Conservation (phyloP, 2,888 invertebrate species). For the Strigamia crassipes region DNA sequence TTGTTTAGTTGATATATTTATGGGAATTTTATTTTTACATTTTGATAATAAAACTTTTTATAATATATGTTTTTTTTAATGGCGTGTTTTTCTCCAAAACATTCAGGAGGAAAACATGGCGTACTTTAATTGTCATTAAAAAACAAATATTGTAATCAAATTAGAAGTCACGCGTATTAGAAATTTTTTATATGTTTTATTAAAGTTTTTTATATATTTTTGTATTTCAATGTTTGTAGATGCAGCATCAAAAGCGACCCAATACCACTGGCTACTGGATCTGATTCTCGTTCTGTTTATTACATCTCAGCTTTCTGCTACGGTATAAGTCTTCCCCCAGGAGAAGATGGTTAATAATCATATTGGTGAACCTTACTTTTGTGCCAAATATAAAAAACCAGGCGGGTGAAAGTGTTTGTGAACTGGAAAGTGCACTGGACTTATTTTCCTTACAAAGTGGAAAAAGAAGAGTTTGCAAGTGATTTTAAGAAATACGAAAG, state of each 20-base stretch:
- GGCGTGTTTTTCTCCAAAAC: no score
- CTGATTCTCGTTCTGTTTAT: constrained; percentile 7
- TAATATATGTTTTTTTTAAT: no score
- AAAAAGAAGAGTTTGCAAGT: neutral
- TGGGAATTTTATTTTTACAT: no score
- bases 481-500: neutral
- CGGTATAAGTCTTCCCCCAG: constrained; percentile 1
- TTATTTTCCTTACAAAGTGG: neutral
- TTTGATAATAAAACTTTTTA: neutral
- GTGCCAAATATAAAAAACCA: constrained; percentile 1
- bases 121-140: no score
- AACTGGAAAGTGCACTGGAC: constrained; percentile 17
- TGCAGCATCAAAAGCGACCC: neutral
- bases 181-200: no score
- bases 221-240: neutral
- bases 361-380: constrained; percentile 25
- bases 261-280: neutral
- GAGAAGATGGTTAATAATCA: neutral
- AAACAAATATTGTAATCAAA: no score
- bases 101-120: no score
- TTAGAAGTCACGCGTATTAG: no score
- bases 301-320: constrained; percentile 4
- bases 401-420: constrained; percentile 12
- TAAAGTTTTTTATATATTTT: neutral
- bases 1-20: no score